A percentile compares a stretch with the other conserved stretches of the same genome.
Conservation (phyloP, 2,888 invertebrate genomes). For the Drepanosiphum platanoidis region DNA sequence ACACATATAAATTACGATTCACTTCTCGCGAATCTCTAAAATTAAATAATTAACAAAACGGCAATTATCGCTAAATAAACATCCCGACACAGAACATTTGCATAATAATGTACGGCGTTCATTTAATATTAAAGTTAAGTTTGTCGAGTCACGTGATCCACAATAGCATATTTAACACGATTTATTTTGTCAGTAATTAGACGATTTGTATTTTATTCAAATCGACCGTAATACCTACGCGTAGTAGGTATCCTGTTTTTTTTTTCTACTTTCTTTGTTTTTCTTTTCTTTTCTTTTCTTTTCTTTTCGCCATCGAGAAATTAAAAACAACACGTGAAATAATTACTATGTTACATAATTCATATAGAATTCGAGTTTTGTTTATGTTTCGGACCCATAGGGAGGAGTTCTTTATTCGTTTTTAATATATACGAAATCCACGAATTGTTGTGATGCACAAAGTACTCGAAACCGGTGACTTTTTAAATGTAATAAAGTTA, state of each 20-base stretch:
- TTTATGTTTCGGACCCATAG: background rate
- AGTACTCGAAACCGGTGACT: conserved; percentile 33
- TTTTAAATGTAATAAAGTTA: conserved; percentile 55
- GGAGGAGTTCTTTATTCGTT: conserved; percentile 3
- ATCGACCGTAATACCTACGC: background rate
- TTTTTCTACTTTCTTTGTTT: too few species aligned
- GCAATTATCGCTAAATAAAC: conserved; percentile 45
- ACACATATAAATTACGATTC: conserved; percentile 25
- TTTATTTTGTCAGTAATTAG: conserved; percentile 16
- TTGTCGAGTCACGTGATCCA: conserved; percentile 32
- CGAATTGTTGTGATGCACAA: background rate
- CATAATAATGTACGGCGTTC: conserved; percentile 15
- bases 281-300: background rate
- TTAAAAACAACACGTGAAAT: background rate
- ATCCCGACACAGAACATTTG: background rate
- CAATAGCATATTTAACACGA: conserved; percentile 10
- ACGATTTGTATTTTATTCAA: background rate
- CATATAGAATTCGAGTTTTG: background rate
- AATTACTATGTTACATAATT: background rate
- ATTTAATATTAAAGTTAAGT: conserved; percentile 34
- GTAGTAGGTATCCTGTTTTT: too few species aligned
- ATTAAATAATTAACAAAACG: conserved; percentile 39
- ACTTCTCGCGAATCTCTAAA: background rate
- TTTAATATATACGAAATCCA: background rate
- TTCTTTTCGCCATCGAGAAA: background rate